Percentiles rank a stretch among this genome's conserved stretches.
These are phyloP conservation scores for Sardina pilchardus DNA, from an alignment of 2,113 vertebrate species.

Conservation along the genomic window DNA sequence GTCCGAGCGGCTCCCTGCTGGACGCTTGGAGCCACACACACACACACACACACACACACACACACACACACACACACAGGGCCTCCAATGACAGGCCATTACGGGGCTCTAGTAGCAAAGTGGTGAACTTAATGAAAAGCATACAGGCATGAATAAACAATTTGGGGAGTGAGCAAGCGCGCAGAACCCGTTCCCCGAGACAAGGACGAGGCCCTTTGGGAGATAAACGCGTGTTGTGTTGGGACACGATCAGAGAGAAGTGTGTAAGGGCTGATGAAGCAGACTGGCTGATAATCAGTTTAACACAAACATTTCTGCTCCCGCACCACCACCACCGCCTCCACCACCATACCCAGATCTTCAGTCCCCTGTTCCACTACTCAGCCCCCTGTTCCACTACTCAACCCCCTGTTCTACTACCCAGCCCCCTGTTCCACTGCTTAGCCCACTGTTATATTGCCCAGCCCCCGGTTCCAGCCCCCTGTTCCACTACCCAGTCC, in stretches of 20 bases:
- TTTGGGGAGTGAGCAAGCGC: neutral
- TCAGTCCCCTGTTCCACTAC: neutral
- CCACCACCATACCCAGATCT: neutral
- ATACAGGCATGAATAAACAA: constrained; percentile 7
- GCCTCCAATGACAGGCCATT: neutral
- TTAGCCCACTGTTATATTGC: too few relatives aligned
- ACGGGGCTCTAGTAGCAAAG: neutral
- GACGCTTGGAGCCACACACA: constrained; percentile 32
- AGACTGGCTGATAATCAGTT: neutral
- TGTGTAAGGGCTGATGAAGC: neutral
- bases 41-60: constrained; percentile 28
- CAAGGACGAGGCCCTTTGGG: neutral
- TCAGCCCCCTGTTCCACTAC: too few relatives aligned
- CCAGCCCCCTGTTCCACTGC: too few relatives aligned
- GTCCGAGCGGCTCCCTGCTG: constrained; percentile 11
- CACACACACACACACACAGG: neutral
- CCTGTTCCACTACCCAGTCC: too few relatives aligned
- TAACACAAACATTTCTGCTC: neutral
- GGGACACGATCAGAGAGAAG: neutral
- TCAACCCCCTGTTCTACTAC: too few relatives aligned
- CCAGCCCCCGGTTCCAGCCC: too few relatives aligned
- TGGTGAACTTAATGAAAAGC: neutral
- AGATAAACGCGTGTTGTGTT: neutral
- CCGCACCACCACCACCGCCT: neutral
- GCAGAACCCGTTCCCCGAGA: neutral